Base-by-base conservation (phyloP, 2,113 vertebrate species). In the Eidolon helvum region DNA sequence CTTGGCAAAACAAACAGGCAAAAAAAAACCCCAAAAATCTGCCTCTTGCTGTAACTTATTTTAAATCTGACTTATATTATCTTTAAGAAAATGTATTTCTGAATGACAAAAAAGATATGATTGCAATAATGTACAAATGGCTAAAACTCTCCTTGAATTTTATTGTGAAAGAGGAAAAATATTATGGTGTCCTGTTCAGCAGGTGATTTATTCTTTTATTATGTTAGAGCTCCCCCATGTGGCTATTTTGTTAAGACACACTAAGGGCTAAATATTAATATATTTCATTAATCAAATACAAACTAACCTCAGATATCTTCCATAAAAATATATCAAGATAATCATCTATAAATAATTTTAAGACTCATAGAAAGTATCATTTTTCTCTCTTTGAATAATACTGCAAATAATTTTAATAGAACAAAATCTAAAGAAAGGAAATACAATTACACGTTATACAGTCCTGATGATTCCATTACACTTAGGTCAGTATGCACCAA, bases 211-310 rank as follows among this genome's bases (percentile, higher is more conserved):
- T 94, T 95, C 74, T 98, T 98, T 97, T 98, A 63, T 77, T 97
- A 65, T 69, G 87, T 98, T 98, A 98, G 98, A 98, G 98, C 98
- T 97, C 98, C 98, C 83, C 98, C 68, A 8, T 90, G 98, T 98
- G 99, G 98, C 63, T 78, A 87, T 95, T 71, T 79, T 72, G 59
- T 10, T 91, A 61, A 93, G 48, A 78, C 15, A 94, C 53, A 92
- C 5, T 26, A n/a, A 95, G 2, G 0, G 15, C 26, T 75, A 38
- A 75, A 24, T 50, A 35, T 10, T 68, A 85, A 85, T 1, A 10
- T 90, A 85, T 91, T 63, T 3, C 18, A 86, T 63, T 45, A 7
- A 26, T 79, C 92, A 88, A n/a, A 1, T 66, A 68, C n/a, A 40
- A 16, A 33, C 68, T 88, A 68, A 61, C 4, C 0, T 72, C 30